phyloP scores from a whole-genome alignment of 2,888 invertebrate genomes.

The Griposia aprilina region DNA sequence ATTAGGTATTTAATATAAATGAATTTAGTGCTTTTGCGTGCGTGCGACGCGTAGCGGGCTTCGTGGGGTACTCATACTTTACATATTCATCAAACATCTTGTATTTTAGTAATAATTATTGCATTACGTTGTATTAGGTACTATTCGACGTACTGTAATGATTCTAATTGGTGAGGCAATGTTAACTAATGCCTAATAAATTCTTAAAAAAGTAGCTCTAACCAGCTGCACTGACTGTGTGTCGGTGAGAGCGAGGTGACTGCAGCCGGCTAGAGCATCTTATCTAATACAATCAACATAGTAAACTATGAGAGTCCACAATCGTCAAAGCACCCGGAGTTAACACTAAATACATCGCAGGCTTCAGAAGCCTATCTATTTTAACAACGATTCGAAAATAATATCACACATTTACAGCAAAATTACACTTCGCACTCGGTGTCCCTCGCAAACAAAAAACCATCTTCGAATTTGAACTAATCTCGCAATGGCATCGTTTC shows the following conservation, averaged over 20 bases:
- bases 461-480: conserved; percentile 76
- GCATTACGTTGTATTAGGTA: conserved; percentile 70
- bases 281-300: conserved; percentile 87
- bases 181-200: conserved; percentile 87
- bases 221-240: conserved; percentile 75
- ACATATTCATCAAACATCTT: conserved; percentile 85
- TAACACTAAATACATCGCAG: conserved; percentile 89
- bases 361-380: conserved; percentile 87
- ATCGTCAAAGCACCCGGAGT: conserved; percentile 91
- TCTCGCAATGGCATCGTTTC: conserved; percentile 81
- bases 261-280: conserved; percentile 79
- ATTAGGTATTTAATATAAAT: conserved; percentile 71
- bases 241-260: conserved; percentile 40
- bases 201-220: conserved; percentile 83
- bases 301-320: conserved; percentile 89
- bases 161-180: conserved; percentile 84
- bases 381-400: conserved; percentile 87
- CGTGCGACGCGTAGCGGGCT: conserved; percentile 66
- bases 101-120: conserved; percentile 79
- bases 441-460: conserved; percentile 79
- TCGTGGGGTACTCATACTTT: conserved; percentile 56
- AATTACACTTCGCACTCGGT: conserved; percentile 86
- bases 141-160: conserved; percentile 77
- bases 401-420: conserved; percentile 90
- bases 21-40: conserved; percentile 74